Conservation (phyloP, 2,797 vertebrate species). For the Enteromius trimaculatus region DNA sequence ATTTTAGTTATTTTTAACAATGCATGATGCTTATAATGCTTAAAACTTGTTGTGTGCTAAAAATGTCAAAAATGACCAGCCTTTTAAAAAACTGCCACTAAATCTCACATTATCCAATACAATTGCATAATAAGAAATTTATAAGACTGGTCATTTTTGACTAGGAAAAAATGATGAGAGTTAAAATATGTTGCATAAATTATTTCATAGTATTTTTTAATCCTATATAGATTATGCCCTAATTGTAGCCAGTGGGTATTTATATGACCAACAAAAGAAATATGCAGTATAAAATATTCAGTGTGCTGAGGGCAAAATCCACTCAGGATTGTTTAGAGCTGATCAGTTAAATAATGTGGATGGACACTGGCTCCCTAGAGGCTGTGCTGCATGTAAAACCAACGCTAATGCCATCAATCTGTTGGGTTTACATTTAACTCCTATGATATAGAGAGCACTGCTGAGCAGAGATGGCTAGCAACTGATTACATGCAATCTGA, state of each 20-base stretch:
- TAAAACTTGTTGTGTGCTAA: neutral
- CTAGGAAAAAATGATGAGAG: neutral
- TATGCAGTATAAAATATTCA: neutral
- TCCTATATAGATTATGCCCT: neutral
- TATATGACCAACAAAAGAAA: conserved; percentile 11
- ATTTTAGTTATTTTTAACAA: neutral
- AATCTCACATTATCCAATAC: neutral
- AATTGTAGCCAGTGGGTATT: conserved; percentile 7
- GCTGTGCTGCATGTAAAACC: conserved; percentile 9
- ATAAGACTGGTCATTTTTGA: neutral
- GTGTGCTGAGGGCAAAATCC: neutral
- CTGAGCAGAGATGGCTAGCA: neutral
- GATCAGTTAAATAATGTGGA: conserved; percentile 24
- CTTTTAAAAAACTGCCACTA: neutral
- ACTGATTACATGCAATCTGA: too few species aligned
- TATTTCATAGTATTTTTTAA: neutral
- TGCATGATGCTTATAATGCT: neutral
- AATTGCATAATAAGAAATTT: neutral
- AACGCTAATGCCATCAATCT: neutral
- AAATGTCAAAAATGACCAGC: neutral
- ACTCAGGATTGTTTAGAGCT: neutral
- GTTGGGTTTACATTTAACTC: conserved; percentile 25
- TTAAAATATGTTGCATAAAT: neutral
- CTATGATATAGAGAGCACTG: conserved; percentile 12
- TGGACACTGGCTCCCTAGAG: conserved; percentile 12